phyloP scores from a whole-genome alignment of 2,888 invertebrate genomes.

The Eretmocerus hayati region DNA sequence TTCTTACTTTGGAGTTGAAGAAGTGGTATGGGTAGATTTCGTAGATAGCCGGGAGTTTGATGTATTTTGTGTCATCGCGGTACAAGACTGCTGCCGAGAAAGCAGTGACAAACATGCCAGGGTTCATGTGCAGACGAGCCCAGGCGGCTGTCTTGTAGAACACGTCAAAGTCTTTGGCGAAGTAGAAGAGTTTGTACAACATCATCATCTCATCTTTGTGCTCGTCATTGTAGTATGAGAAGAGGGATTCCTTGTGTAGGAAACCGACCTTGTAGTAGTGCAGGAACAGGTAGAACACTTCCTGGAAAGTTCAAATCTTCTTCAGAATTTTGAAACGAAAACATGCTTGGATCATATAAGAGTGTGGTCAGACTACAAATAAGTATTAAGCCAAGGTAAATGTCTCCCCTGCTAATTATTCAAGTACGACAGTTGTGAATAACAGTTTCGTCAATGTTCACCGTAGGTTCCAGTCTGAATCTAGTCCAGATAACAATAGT shows the following conservation, averaged over 20 bases:
- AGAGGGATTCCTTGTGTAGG: constrained; percentile 54
- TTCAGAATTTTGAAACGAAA: not conserved
- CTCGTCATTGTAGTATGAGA: constrained; percentile 58
- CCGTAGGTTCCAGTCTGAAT: no score
- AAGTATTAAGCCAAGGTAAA: not conserved
- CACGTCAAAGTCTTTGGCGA: constrained; percentile 65
- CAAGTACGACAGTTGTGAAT: no score
- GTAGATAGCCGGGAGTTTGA: constrained; percentile 64
- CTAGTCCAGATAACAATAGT: no score
- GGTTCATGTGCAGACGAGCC: constrained; percentile 61
- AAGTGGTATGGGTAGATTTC: constrained; percentile 68
- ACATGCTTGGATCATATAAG: no score
- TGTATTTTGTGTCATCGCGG: constrained; percentile 57
- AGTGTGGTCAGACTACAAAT: no score
- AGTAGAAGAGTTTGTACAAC: constrained; percentile 62
- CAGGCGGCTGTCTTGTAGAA: constrained; percentile 67
- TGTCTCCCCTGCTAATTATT: no score
- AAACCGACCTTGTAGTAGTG: constrained; percentile 45
- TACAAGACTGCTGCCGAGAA: constrained; percentile 59
- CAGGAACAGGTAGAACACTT: constrained; percentile 35
- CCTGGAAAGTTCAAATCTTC: constrained; percentile 25
- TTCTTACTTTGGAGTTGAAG: constrained; percentile 60
- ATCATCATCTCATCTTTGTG: constrained; percentile 58
- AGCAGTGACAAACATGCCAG: constrained; percentile 62
- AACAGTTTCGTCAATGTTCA: no score